Evolutionary conservation across 2,113 vertebrate genomes (phyloP).

Genomic region (Cephalopholis sonnerati): DNA sequence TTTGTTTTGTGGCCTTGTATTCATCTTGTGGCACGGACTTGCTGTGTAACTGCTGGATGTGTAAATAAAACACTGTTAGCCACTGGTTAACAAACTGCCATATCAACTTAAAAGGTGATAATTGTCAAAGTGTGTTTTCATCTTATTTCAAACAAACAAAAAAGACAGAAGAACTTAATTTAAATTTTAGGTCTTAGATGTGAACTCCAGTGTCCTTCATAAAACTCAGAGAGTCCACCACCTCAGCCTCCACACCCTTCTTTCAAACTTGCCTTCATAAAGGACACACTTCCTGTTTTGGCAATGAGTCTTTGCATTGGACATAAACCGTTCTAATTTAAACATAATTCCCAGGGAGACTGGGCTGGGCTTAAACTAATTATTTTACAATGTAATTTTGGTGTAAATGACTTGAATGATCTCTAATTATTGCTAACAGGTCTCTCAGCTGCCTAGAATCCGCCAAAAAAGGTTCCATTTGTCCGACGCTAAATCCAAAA

Average conservation of each 20-base stretch:
- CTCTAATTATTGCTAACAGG: constrained; percentile 49
- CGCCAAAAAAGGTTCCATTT: constrained; percentile 40
- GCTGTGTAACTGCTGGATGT: no score
- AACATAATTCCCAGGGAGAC: constrained; percentile 6
- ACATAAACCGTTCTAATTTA: neutral
- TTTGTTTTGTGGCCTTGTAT: no score
- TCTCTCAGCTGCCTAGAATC: constrained; percentile 33
- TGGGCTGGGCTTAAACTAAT: constrained; percentile 43
- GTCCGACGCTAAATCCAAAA: constrained; percentile 67
- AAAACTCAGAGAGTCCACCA: neutral
- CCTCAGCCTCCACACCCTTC: neutral
- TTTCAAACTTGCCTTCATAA: neutral
- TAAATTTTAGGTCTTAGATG: no score
- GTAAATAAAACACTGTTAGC: no score
- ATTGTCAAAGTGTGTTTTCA: no score
- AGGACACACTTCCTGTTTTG: neutral
- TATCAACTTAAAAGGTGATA: neutral
- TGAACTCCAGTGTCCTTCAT: neutral
- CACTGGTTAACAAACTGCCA: no score
- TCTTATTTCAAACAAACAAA: no score
- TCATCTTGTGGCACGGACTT: no score
- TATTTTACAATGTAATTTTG: constrained; percentile 22
- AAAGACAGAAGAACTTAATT: no score
- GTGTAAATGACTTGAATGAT: constrained; percentile 33
- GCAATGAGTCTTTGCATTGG: no score